A percentile compares a stretch with the other conserved stretches of the same genome.
These are phyloP conservation scores for Cyclargus thomasi DNA, from an alignment of 1,140 invertebrate genomes.

Conservation along the genomic window DNA sequence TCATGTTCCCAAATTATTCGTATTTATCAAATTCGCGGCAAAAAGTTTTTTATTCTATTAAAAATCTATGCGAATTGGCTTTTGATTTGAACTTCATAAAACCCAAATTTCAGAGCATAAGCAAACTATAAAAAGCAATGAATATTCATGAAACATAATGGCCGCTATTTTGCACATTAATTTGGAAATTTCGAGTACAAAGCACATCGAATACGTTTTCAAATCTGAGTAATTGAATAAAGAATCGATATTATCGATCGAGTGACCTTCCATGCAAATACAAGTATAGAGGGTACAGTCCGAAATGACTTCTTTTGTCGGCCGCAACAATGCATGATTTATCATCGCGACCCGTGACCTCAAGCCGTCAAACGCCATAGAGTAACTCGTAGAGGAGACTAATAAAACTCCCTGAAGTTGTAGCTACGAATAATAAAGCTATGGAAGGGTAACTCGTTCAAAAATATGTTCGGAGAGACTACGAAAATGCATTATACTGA, in stretches of 20 bases:
- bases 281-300: constrained; percentile 33
- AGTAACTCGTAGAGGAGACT: too few relatives aligned
- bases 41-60: too few relatives aligned
- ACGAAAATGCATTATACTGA: too few relatives aligned
- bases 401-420: too few relatives aligned
- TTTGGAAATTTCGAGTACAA: not conserved
- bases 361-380: constrained; percentile 16
- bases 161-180: not conserved
- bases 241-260: not conserved
- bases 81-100: not conserved
- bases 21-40: too few relatives aligned
- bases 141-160: not conserved
- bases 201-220: not conserved
- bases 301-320: constrained; percentile 63
- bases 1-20: too few relatives aligned
- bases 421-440: too few relatives aligned
- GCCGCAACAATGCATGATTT: constrained; percentile 61
- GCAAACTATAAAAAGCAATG: not conserved
- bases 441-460: too few relatives aligned
- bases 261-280: constrained; percentile 15
- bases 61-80: too few relatives aligned
- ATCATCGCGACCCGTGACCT: constrained; percentile 42
- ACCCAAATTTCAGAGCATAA: not conserved
- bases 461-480: too few relatives aligned
- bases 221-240: not conserved